A percentile compares a stretch with the other conserved stretches of the same genome.
Evolutionary conservation across 2,888 invertebrate species (phyloP).

Genomic region (Heliconius hortense): DNA sequence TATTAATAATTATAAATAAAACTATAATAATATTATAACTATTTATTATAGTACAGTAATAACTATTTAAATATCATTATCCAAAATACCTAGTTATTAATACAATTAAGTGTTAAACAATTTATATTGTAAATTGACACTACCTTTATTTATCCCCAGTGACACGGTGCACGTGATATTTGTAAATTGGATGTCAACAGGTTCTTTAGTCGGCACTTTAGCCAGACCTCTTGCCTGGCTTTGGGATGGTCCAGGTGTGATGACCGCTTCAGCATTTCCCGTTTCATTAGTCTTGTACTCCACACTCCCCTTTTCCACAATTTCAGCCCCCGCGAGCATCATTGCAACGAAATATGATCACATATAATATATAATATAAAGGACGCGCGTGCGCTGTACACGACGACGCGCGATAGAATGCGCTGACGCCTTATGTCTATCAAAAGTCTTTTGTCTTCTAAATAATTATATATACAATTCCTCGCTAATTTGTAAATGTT

Average conservation of each 20-base stretch:
- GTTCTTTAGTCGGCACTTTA: conserved; percentile 65
- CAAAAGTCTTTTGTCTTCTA: conserved; percentile 47
- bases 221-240: conserved; percentile 48
- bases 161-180: conserved; percentile 88
- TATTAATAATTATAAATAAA: not conserved
- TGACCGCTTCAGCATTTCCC: conserved; percentile 35
- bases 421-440: conserved; percentile 61
- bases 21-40: too few species aligned
- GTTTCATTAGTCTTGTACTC: conserved; percentile 49
- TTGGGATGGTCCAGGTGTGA: conserved; percentile 38
- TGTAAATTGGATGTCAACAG: conserved; percentile 88
- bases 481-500: conserved; percentile 42
- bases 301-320: conserved; percentile 65
- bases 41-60: not conserved
- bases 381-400: conserved; percentile 58
- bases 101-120: not conserved
- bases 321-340: conserved; percentile 77
- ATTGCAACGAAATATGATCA: conserved; percentile 51
- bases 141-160: conserved; percentile 88
- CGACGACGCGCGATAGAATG: conserved; percentile 60
- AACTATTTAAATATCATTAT: not conserved
- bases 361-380: conserved; percentile 39
- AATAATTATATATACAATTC: conserved; percentile 41
- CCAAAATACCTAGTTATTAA: not conserved
- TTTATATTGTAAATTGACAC: not conserved